These are phyloP conservation scores for Oscheius myriophilus DNA, from an alignment of 2,888 invertebrate species.

Conservation along the genomic window DNA sequence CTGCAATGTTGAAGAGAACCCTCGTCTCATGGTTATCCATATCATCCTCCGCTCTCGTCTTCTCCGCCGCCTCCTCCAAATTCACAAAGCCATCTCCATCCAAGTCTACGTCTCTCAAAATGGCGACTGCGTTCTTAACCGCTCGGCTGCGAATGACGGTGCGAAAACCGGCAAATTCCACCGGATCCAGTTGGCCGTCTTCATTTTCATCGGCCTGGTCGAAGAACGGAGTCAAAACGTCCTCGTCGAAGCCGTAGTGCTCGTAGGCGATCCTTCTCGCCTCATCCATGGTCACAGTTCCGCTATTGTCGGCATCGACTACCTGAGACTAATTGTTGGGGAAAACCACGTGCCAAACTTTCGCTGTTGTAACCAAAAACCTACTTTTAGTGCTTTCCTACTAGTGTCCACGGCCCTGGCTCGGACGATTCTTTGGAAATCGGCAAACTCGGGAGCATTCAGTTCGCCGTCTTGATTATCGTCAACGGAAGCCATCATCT, in stretches of 20 bases:
- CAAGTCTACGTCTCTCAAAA: conserved; percentile 48
- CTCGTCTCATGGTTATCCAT: conserved; percentile 63
- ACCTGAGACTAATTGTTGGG: conserved; percentile 38
- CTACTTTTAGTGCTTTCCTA: conserved; percentile 61
- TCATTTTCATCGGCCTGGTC: conserved; percentile 70
- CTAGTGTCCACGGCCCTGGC: conserved; percentile 67
- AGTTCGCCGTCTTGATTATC: conserved; percentile 65
- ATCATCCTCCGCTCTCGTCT: conserved; percentile 65
- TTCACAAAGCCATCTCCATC: conserved; percentile 60
- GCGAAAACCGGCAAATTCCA: conserved; percentile 69
- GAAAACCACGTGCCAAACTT: too few species aligned
- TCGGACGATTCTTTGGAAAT: conserved; percentile 65
- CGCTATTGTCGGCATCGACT: conserved; percentile 67
- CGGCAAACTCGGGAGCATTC: conserved; percentile 69
- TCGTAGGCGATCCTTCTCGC: conserved; percentile 68
- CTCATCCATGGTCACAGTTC: conserved; percentile 66
- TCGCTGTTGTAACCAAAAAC: too few species aligned
- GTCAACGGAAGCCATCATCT: conserved; percentile 65
- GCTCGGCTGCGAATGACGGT: conserved; percentile 54
- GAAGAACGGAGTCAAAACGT: conserved; percentile 64
- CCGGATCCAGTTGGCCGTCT: conserved; percentile 65
- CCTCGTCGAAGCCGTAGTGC: conserved; percentile 61
- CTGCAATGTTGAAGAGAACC: conserved; percentile 66
- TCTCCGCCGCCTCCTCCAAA: conserved; percentile 60
- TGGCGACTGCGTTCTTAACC: conserved; percentile 52